Base-by-base conservation (phyloP, 2,797 vertebrate genomes). In the Euthynnus affinis region DNA sequence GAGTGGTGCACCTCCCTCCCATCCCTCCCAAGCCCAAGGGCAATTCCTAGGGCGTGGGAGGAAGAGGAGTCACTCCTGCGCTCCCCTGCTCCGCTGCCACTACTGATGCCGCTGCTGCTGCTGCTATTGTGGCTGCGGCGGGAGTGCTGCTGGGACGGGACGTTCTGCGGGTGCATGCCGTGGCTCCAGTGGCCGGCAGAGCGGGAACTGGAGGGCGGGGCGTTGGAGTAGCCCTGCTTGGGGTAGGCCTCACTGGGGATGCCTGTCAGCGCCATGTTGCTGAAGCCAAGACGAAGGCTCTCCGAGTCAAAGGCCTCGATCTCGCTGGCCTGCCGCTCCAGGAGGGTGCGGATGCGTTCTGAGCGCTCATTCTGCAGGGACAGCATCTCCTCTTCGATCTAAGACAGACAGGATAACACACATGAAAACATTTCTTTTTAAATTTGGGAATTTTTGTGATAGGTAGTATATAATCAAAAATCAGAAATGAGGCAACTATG, bases 301-400 rank as follows among this genome's bases (percentile, higher is more conserved):
- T 98, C 97, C 0, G 97, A 97, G 91, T 98, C 97, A 5, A 97
- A 98, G 78, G 95, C 71, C 91, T 98, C 97, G 0, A 98, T 97
- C 91, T 98, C 97, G 10, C 96, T 95, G 70, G 97, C 97, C 93
- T 98, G 97, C 4, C 97, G 94, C 91, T 98, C 97, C 53, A 98
- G 92, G 68, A 98, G 95, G 57, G 95, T 96, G 63, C 97, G 95
- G 90, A 98, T 98, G n/a, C 96, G 95, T 71, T 98, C 97, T 0
- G 97, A 97, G 49, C 97, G 96, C 87, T 97, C 97, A 6, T 96
- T 97, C 90, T 98, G 97, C 84, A 98, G 92, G n/a, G 96, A 93
- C 84, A 97, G 87, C 97, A 97, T 97, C 91, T 98, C 97, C 88
- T 98, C 97, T 90, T 98, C 97, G 58, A 98, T 97, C 97, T 98